A percentile compares a stretch with the other conserved stretches of the same genome.
phyloP scores from a whole-genome alignment of 2,113 vertebrate genomes.

The Phrynocephalus versicolor region DNA sequence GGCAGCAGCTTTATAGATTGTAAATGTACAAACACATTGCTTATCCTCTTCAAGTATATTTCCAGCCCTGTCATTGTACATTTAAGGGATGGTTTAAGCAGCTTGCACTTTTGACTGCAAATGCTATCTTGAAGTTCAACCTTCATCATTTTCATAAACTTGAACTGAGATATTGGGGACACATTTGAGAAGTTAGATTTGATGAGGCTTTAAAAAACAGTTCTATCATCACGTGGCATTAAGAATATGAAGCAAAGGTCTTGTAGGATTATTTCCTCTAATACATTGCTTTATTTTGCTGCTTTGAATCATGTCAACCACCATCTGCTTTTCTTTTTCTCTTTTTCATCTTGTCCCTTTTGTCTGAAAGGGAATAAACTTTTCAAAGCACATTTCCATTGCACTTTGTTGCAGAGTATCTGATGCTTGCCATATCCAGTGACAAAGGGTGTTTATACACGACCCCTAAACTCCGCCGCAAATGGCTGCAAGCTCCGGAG shows the following conservation, averaged over 20 bases:
- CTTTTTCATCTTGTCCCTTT: neutral
- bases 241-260: neutral
- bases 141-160: conserved; percentile 41
- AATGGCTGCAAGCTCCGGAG: no score
- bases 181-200: conserved; percentile 31
- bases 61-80: conserved; percentile 10
- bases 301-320: conserved; percentile 1
- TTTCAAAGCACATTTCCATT: neutral
- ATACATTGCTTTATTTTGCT: conserved; percentile 1
- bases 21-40: conserved; percentile 11
- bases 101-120: conserved; percentile 26
- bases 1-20: neutral
- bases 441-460: no score
- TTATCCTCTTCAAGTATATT: conserved; percentile 42
- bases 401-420: neutral
- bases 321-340: neutral
- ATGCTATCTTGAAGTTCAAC: neutral
- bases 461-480: no score
- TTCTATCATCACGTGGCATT: conserved; percentile 34
- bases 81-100: conserved; percentile 16
- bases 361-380: conserved; percentile 7
- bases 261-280: neutral
- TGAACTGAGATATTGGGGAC: conserved; percentile 35
- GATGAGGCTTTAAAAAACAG: conserved; percentile 27
- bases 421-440: neutral